These are phyloP conservation scores for Takifugu flavidus DNA, from an alignment of 2,113 vertebrate genomes.

Conservation along the genomic window DNA sequence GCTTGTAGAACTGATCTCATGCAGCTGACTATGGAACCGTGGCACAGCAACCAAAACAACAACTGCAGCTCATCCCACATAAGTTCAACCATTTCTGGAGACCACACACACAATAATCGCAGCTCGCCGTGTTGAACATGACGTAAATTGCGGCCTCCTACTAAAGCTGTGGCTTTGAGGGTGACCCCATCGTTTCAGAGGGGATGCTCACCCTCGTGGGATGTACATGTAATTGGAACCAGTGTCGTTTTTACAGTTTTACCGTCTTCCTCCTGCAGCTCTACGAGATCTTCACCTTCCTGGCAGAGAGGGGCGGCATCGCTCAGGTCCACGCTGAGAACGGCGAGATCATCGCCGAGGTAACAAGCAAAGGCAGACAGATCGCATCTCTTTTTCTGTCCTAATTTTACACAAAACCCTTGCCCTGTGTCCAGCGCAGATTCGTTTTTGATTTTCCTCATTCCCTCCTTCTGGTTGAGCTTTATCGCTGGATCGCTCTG, in stretches of 20 bases:
- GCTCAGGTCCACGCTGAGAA: slow-evolving; percentile 97
- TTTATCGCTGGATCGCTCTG: slow-evolving; percentile 29
- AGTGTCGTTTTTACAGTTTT: slow-evolving; percentile 4
- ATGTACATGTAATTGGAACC: too few species aligned
- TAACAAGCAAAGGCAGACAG: slow-evolving; percentile 43
- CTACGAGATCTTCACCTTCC: slow-evolving; percentile 91
- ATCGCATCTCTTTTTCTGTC: neutral
- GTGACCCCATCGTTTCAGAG: slow-evolving; percentile 9
- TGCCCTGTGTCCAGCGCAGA: neutral
- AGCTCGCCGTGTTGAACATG: slow-evolving; percentile 30
- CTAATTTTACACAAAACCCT: neutral
- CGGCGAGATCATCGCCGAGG: slow-evolving; percentile 96
- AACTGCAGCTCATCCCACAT: slow-evolving; percentile 44
- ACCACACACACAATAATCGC: slow-evolving; percentile 55
- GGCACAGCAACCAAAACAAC: slow-evolving; percentile 28
- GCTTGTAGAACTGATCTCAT: slow-evolving; percentile 58
- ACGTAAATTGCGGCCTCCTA: slow-evolving; percentile 44
- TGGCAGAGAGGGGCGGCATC: slow-evolving; percentile 88
- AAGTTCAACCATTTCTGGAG: slow-evolving; percentile 35
- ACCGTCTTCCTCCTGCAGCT: slow-evolving; percentile 74
- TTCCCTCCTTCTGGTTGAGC: neutral
- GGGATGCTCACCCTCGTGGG: neutral
- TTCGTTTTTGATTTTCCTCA: neutral
- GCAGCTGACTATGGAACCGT: slow-evolving; percentile 21
- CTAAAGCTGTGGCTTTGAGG: slow-evolving; percentile 9